Evolutionary conservation across 2,113 vertebrate species (phyloP).

Genomic region (Hystrix brachyura): DNA sequence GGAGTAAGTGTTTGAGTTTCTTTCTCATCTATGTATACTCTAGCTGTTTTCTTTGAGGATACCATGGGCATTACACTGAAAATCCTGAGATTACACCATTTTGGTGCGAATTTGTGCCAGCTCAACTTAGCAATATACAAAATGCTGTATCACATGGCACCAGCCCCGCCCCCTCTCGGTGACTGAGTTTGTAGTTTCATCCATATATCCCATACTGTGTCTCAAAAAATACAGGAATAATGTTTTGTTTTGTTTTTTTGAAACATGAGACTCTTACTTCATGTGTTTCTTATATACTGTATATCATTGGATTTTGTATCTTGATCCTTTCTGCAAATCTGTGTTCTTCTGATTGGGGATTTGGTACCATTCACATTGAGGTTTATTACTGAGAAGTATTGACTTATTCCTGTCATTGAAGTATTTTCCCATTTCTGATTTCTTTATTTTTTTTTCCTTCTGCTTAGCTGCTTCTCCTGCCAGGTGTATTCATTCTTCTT

Average conservation of each 20-base stretch:
- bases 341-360: neutral
- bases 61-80: too few relatives aligned
- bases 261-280: neutral
- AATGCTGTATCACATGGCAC: neutral
- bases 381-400: neutral
- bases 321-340: neutral
- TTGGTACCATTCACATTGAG: neutral
- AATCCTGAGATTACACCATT: too few relatives aligned
- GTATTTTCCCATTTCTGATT: neutral
- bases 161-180: neutral
- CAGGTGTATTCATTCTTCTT: neutral
- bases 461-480: neutral
- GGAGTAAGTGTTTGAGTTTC: too few relatives aligned
- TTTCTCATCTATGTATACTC: too few relatives aligned
- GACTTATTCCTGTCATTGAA: neutral
- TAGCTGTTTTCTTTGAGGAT: too few relatives aligned
- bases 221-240: neutral
- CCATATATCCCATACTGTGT: neutral
- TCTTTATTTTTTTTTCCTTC: neutral
- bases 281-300: neutral
- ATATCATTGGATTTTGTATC: neutral
- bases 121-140: neutral
- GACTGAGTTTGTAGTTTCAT: neutral
- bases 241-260: neutral
- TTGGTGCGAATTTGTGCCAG: too few relatives aligned